phyloP scores from a whole-genome alignment of 2,888 invertebrate species.

The Eupeodes luniger region DNA sequence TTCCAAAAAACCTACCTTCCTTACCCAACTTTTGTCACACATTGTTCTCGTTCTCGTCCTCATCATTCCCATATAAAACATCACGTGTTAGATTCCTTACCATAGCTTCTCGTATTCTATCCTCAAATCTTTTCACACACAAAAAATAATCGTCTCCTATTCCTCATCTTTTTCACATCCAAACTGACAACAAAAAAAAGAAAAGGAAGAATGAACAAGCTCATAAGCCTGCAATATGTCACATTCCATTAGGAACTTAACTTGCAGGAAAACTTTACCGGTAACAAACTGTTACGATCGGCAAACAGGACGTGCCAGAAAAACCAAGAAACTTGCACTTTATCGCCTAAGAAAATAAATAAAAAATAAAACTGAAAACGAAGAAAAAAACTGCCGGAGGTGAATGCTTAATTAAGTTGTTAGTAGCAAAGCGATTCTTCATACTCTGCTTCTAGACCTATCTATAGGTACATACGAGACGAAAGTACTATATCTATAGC shows the following conservation, averaged over 20 bases:
- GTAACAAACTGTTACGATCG: slow-evolving; percentile 66
- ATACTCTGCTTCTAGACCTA: background rate
- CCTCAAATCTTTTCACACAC: slow-evolving; percentile 19
- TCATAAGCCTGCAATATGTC: slow-evolving; percentile 73
- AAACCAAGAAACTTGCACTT: slow-evolving; percentile 65
- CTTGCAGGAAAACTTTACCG: slow-evolving; percentile 58
- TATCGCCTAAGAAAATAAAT: slow-evolving; percentile 53
- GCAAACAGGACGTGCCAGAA: slow-evolving; percentile 60
- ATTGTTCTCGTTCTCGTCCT: background rate
- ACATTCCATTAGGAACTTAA: slow-evolving; percentile 63
- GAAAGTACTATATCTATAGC: too few species aligned
- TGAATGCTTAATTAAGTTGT: slow-evolving; percentile 73
- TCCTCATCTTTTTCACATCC: slow-evolving; percentile 50
- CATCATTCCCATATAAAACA: background rate
- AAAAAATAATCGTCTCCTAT: slow-evolving; percentile 21
- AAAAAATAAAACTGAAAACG: background rate
- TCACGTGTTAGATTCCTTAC: slow-evolving; percentile 17
- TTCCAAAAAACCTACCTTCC: background rate
- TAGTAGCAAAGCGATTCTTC: slow-evolving; percentile 47
- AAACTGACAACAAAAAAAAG: slow-evolving; percentile 11
- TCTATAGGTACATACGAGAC: too few species aligned
- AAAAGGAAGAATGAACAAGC: slow-evolving; percentile 32
- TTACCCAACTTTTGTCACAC: background rate
- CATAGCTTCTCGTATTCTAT: background rate
- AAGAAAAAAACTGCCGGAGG: slow-evolving; percentile 47